phyloP scores from a whole-genome alignment of 1,140 invertebrate species.

The Probaryconus sp. region DNA sequence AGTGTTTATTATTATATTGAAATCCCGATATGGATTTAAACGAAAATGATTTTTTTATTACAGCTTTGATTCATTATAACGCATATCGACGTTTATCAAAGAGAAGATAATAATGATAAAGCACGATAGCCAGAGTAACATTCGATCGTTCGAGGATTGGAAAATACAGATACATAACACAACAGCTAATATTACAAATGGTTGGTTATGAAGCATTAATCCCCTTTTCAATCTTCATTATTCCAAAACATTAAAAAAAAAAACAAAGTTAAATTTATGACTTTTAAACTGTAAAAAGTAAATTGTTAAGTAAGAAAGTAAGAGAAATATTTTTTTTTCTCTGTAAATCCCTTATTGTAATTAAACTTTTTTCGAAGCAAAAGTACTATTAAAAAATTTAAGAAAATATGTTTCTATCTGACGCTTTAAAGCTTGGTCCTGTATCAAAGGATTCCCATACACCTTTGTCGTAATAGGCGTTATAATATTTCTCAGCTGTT shows the following conservation, averaged over 20 bases:
- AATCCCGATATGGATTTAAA: too few species aligned
- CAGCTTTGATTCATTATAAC: background rate
- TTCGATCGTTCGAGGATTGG: slow-evolving; percentile 44
- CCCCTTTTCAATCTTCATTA: slow-evolving; percentile 6
- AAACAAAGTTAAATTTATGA: background rate
- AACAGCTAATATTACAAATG: slow-evolving; percentile 45
- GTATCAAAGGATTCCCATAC: slow-evolving; percentile 42
- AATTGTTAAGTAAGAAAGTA: too few species aligned
- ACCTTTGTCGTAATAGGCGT: slow-evolving; percentile 41
- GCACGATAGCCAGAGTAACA: slow-evolving; percentile 12
- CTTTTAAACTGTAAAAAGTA: too few species aligned
- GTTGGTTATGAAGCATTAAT: slow-evolving; percentile 40
- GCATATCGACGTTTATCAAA: slow-evolving; percentile 11
- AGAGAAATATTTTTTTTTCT: too few species aligned
- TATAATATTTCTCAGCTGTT: slow-evolving; percentile 65
- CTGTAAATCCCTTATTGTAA: too few species aligned
- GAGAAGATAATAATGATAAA: slow-evolving; percentile 35
- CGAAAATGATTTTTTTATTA: background rate
- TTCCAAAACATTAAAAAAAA: background rate
- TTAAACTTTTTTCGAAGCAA: background rate
- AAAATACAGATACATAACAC: slow-evolving; percentile 41
- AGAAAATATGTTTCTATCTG: slow-evolving; percentile 20
- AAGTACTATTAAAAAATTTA: slow-evolving; percentile 4
- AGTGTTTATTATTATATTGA: too few species aligned
- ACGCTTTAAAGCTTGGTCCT: slow-evolving; percentile 39